Conservation (phyloP, 2,888 invertebrate genomes). For the Pyrgus malvae region DNA sequence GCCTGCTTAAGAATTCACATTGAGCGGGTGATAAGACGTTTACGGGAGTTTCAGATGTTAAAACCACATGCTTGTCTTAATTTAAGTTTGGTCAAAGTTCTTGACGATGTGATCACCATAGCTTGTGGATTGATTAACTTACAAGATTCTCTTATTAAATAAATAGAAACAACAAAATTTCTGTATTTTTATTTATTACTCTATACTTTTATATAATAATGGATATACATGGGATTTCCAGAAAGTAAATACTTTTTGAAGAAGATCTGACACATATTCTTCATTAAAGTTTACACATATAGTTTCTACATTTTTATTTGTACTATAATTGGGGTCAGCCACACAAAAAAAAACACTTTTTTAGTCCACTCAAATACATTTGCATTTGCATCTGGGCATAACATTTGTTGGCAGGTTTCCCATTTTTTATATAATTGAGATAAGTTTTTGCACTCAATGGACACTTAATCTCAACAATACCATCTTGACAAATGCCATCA, state of each 20-base stretch:
- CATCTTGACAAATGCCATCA: slow-evolving; percentile 21
- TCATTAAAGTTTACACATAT: background rate
- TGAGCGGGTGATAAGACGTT: slow-evolving; percentile 32
- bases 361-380: slow-evolving; percentile 28
- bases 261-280: slow-evolving; percentile 1
- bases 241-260: background rate
- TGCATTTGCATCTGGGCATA: slow-evolving; percentile 32
- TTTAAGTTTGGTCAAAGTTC: slow-evolving; percentile 22
- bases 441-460: slow-evolving; percentile 28
- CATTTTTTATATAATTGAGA: slow-evolving; percentile 31
- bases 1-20: slow-evolving; percentile 36
- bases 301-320: slow-evolving; percentile 10
- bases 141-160: slow-evolving; percentile 20
- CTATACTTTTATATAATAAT: slow-evolving; percentile 7
- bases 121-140: slow-evolving; percentile 34
- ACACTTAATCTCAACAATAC: slow-evolving; percentile 34
- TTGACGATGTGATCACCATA: slow-evolving; percentile 28
- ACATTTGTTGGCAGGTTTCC: slow-evolving; percentile 27
- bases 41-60: slow-evolving; percentile 35
- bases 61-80: slow-evolving; percentile 32
- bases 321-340: slow-evolving; percentile 18
- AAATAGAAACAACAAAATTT: background rate
- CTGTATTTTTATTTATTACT: background rate
- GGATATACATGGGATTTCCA: slow-evolving; percentile 15
- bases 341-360: slow-evolving; percentile 27